Evolutionary conservation across 2,888 invertebrate species (phyloP), one percentile per base, ranked within the genome.

Genomic region (Andrena bucephala): DNA sequence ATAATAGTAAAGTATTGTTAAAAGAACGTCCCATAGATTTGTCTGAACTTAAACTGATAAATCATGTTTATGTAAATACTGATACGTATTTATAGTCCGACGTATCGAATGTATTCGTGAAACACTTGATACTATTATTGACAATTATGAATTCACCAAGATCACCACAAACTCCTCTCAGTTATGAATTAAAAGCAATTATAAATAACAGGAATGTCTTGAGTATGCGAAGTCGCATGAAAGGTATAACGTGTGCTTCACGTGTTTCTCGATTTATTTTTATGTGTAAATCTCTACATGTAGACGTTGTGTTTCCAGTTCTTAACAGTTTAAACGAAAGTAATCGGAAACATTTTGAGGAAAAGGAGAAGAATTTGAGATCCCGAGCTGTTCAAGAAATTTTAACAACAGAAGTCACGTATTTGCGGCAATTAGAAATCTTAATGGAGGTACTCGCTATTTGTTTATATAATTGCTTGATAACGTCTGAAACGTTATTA

Each of bases 301-400:
- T 8, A 20, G 20, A 52, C 2, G 66, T 75, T 78, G 7, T 68
- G 5, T 65, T 90, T 92, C n/a, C 81, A 95, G 96, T 96, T 42
- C 94, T 96, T 76, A 94, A 94, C 16, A 95, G 95, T 87, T 92
- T 96, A 66, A 95, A 96, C 84, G 94, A 95, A 87, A 92, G 94
- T 36, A 87, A 88, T 63, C 86, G 90, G 54, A 83, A 89, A 33
- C 81, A 80, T n/a, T 87, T 89, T 52, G 89, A 89, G 13, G 93
- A 93, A 79, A 94, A 89, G 90, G 93, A 90, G 90, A 94, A 84
- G 90, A 94, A 86, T 89, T 87, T 91, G 85, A 94, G 90, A 29
- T 87, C 91, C n/a, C 96, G 96, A 93, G 96, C 96, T 0, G 94
- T 96, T 29, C 94, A 95, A 90, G 97, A 97, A 94, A 96, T 97